A percentile compares a stretch with the other conserved stretches of the same genome.
Conservation (phyloP, 92 coral and sea anemone species). For the Umimayanthus chanpuru region DNA sequence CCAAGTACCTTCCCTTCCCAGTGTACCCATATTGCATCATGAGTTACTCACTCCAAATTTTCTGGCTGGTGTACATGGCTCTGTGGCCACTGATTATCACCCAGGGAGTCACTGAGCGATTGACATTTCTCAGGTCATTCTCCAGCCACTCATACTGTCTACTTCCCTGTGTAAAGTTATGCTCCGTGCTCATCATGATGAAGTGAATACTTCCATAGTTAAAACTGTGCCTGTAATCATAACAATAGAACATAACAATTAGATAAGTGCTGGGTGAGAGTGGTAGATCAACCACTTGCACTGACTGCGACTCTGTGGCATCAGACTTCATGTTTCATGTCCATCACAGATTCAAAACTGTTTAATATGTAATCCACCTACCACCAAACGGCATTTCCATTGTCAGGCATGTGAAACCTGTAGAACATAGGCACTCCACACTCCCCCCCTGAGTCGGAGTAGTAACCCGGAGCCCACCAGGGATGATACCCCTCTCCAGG, state of each 20-base stretch:
- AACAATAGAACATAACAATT: neutral
- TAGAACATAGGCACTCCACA: slow-evolving; percentile 98
- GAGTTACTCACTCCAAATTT: slow-evolving; percentile 49
- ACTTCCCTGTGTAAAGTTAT: slow-evolving; percentile 81
- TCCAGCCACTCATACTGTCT: slow-evolving; percentile 90
- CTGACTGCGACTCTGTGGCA: too few relatives aligned
- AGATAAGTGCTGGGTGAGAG: neutral
- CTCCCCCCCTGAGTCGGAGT: slow-evolving; percentile 91
- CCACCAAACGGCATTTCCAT: slow-evolving; percentile 95
- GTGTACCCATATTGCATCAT: too few relatives aligned
- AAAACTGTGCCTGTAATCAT: slow-evolving; percentile 85
- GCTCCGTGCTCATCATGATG: slow-evolving; percentile 98
- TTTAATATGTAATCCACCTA: slow-evolving; percentile 29
- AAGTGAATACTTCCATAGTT: slow-evolving; percentile 91
- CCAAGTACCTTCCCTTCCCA: neutral
- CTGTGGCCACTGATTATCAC: slow-evolving; percentile 89
- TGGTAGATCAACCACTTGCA: neutral
- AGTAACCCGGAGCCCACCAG: slow-evolving; percentile 91
- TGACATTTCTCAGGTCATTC: slow-evolving; percentile 79
- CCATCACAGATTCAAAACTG: neutral
- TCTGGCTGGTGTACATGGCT: slow-evolving; percentile 97
- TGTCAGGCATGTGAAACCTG: slow-evolving; percentile 97
- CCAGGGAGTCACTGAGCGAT: slow-evolving; percentile 92
- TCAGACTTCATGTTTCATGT: too few relatives aligned
- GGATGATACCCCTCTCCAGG: slow-evolving; percentile 97